These are phyloP conservation scores for Nanger granti DNA, from an alignment of 2,113 vertebrate species.

Conservation along the genomic window DNA sequence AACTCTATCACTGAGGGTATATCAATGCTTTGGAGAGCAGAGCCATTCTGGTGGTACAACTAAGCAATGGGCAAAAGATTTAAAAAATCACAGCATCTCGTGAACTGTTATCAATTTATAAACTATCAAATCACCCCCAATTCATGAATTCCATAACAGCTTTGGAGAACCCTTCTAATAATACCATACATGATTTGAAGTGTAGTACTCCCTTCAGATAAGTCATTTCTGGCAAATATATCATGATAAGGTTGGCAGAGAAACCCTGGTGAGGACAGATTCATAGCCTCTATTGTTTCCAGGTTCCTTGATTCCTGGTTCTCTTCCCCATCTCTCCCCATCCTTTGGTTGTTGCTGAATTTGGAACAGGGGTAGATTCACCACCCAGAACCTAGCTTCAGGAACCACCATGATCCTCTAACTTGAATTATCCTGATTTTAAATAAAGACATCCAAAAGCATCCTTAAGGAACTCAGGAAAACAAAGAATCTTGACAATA, in stretches of 20 bases:
- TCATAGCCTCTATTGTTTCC: neutral
- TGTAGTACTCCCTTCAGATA: neutral
- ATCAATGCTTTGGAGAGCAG: neutral
- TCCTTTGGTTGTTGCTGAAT: neutral
- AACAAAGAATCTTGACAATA: neutral
- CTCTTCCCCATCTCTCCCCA: neutral
- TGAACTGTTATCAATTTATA: constrained; percentile 31
- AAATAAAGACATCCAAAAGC: neutral
- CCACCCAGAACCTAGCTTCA: neutral
- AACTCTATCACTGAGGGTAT: neutral
- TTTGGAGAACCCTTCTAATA: neutral
- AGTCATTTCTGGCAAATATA: neutral
- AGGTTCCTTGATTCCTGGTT: neutral
- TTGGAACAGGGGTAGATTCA: neutral
- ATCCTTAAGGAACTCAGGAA: neutral
- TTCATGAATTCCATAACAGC: constrained; percentile 19
- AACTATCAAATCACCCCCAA: neutral
- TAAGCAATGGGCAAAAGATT: neutral
- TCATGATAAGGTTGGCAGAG: neutral
- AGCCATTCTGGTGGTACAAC: neutral
- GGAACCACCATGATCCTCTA: neutral
- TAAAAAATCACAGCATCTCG: constrained; percentile 4
- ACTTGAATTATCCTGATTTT: neutral
- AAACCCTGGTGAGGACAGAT: neutral
- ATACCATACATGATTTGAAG: neutral